phyloP scores from a whole-genome alignment of 2,797 vertebrate species.

The Anniella stebbinsi region DNA sequence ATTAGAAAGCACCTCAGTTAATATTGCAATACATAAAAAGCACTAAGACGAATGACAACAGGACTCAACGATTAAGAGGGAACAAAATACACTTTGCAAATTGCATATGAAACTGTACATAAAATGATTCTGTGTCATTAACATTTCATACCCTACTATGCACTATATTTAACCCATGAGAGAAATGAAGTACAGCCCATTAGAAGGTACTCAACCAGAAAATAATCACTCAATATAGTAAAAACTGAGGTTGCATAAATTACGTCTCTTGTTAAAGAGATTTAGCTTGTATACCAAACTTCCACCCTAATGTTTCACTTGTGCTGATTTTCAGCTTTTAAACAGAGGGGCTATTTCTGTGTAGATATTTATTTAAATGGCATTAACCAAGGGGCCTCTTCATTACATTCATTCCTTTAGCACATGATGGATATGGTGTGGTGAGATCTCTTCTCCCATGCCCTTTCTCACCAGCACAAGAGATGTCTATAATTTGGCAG shows the following conservation, averaged over 20 bases:
- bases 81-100: constrained; percentile 25
- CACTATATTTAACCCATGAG: constrained; percentile 18
- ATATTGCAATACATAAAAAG: constrained; percentile 16
- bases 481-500: neutral
- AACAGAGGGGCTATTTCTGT: neutral
- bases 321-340: neutral
- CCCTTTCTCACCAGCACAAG: neutral
- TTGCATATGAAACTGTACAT: neutral
- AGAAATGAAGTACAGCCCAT: neutral
- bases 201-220: neutral
- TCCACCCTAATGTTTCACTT: neutral
- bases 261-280: neutral
- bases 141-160: neutral
- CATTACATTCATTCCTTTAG: neutral
- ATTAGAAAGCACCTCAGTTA: constrained; percentile 28
- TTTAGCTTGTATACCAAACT: neutral
- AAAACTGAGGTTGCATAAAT: neutral
- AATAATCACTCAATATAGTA: neutral
- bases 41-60: neutral
- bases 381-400: neutral
- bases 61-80: constrained; percentile 1
- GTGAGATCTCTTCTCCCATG: neutral
- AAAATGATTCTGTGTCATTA: constrained; percentile 22
- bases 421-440: neutral
- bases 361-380: constrained; percentile 5